phyloP scores from a whole-genome alignment of 2,888 invertebrate genomes.

The Limulus polyphemus region DNA sequence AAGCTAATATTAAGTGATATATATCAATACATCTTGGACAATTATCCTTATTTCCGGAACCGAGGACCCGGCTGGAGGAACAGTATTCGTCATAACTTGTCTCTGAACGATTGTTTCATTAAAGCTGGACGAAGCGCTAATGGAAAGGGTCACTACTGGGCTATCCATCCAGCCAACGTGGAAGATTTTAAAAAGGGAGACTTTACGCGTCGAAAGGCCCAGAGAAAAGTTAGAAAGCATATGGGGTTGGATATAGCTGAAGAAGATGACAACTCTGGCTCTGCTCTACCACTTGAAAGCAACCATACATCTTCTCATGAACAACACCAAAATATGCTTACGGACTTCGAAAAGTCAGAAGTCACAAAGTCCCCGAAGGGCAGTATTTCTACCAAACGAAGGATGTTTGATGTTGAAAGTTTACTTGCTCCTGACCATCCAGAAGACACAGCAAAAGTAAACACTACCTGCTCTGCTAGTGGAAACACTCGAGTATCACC shows the following conservation, averaged over 20 bases:
- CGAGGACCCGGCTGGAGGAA: constrained; percentile 34
- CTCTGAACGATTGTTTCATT: constrained; percentile 35
- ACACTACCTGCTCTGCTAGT: too few relatives aligned
- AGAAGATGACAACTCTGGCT: constrained; percentile 42
- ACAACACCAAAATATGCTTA: constrained; percentile 29
- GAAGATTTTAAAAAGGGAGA: constrained; percentile 35
- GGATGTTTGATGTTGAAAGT: constrained; percentile 90
- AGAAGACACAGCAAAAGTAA: too few relatives aligned
- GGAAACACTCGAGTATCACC: too few relatives aligned
- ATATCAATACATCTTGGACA: constrained; percentile 34
- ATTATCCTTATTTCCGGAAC: constrained; percentile 33
- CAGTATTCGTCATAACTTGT: constrained; percentile 35
- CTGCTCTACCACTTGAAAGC: constrained; percentile 38
- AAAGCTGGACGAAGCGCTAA: constrained; percentile 32
- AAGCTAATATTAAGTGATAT: constrained; percentile 35
- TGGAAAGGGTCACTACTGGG: constrained; percentile 36
- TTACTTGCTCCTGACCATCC: constrained; percentile 67
- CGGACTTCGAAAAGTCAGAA: constrained; percentile 5
- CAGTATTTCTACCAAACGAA: constrained; percentile 45
- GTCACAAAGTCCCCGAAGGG: constrained; percentile 27
- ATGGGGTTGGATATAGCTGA: constrained; percentile 90
- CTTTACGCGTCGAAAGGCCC: constrained; percentile 46
- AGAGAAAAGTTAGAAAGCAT: constrained; percentile 85
- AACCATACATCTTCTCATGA: constrained; percentile 36
- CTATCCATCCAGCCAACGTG: constrained; percentile 34